Evolutionary conservation across 2,797 vertebrate genomes (phyloP), one percentile per base, ranked within the genome.

Genomic region (Petrocephalus schoutedeni): DNA sequence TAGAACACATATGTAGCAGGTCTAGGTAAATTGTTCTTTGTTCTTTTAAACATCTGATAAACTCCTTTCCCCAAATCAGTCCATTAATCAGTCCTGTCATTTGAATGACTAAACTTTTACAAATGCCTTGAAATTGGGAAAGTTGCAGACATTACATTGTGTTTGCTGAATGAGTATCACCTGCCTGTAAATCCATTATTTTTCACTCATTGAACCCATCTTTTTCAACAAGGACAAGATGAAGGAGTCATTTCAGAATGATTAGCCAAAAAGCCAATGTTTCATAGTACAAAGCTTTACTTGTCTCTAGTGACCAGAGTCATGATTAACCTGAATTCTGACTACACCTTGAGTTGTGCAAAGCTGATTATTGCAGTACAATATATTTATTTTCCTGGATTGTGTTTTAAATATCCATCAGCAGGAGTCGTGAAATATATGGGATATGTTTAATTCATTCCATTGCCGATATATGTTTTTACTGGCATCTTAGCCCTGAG

Each of bases 311-410:
- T 14, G 23, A 14, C 8, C n/a, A 77, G 36, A 45, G 4, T 49
- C 2, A 49, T 10, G 19, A 16, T 59, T 32, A 56, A 32, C 12
- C 3, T 28, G 12, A 32, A 19, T 28, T 56, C 53, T 32, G 51
- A 28, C 28, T 28, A 28, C 28, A 28, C 28, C 28, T 28, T 85
- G 45, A 49, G 85, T 58, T 23, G 64, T 7, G 67, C 67, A 82
- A 45, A 80, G 36, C 32, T 21, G n/a, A 56, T 88, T 23, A 28
- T n/a, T 86, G 88, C 88, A 82, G 61, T 86, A 87, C 85, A 87
- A 86, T 89, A 61, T 86, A 36, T 21, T 67, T 8, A 54, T 87
- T 87, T 89, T 74, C 74, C 71, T 45, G 19, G 85, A 64, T 57
- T 51, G 19, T 45, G n/a, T 53, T 59, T 36, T 80, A 21, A 85